These are phyloP conservation scores for Macaria notata DNA, from an alignment of 2,888 invertebrate genomes.

Conservation along the genomic window DNA sequence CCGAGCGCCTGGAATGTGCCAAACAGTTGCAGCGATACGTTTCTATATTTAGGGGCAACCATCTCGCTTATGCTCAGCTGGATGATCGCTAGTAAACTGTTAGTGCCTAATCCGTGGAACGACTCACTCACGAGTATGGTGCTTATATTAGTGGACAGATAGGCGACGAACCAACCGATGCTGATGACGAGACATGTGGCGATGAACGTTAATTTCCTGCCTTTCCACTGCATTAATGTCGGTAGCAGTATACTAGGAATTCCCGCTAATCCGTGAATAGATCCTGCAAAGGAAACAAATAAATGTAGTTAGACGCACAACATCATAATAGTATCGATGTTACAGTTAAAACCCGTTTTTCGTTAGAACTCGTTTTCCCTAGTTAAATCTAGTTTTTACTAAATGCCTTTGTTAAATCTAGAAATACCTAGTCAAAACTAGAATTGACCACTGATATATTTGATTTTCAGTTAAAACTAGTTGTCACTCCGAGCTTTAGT, in stretches of 20 bases:
- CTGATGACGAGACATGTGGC: conserved; percentile 4
- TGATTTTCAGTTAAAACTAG: too few species aligned
- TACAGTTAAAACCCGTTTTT: too few species aligned
- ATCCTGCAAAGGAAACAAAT: background rate
- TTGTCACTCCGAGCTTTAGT: too few species aligned
- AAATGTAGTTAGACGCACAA: too few species aligned
- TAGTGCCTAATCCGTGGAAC: conserved; percentile 12
- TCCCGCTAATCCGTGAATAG: conserved; percentile 10
- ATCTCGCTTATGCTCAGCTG: conserved; percentile 16
- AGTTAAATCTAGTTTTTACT: too few species aligned
- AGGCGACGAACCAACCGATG: conserved; percentile 8
- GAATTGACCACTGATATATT: too few species aligned
- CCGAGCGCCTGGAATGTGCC: conserved; percentile 9
- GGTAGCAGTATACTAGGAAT: conserved; percentile 12
- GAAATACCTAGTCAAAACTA: too few species aligned
- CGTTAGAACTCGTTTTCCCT: too few species aligned
- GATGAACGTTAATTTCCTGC: conserved; percentile 4
- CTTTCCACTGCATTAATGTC: conserved; percentile 13
- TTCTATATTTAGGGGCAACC: conserved; percentile 12
- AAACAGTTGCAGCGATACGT: conserved; percentile 8
- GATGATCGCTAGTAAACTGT: conserved; percentile 14
- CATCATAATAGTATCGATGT: too few species aligned
- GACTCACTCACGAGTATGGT: conserved; percentile 7
- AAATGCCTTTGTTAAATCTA: too few species aligned
- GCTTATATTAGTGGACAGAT: background rate